Evolutionary conservation across 1,140 invertebrate species (phyloP).

Genomic region (Caenorhabditis remanei): DNA sequence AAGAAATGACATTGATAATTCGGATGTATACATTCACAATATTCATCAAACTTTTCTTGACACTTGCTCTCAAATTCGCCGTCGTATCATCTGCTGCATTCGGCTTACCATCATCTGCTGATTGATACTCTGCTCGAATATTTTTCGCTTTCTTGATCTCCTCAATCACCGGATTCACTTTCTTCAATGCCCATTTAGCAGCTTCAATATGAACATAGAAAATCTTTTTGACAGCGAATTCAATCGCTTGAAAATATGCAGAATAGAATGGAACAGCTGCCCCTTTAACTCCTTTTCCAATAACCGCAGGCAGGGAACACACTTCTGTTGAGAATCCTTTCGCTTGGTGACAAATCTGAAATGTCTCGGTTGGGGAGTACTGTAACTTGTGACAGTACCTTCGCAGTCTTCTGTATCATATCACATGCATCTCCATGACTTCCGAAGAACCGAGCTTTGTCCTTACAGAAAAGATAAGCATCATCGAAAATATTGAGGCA

Average conservation of each 20-base stretch:
- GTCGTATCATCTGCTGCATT: conserved; percentile 47
- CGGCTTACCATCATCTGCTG: conserved; percentile 40
- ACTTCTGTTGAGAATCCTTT: conserved; percentile 21
- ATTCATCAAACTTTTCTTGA: conserved; percentile 42
- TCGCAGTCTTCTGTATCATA: conserved; percentile 40
- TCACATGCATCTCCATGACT: conserved; percentile 28
- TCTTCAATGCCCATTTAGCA: conserved; percentile 11
- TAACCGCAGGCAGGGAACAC: conserved; percentile 20
- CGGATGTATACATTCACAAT: conserved; percentile 30
- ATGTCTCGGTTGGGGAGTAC: background rate
- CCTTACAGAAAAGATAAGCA: conserved; percentile 45
- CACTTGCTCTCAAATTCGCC: conserved; percentile 38
- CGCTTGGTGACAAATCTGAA: conserved; percentile 54
- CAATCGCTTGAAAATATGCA: conserved; percentile 30
- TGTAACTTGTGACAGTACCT: background rate
- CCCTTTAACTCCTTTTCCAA: conserved; percentile 53
- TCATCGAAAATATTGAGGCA: conserved; percentile 57
- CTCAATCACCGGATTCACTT: conserved; percentile 35
- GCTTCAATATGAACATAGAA: conserved; percentile 51
- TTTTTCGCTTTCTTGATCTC: conserved; percentile 41
- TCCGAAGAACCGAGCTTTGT: conserved; percentile 44
- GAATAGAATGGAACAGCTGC: conserved; percentile 55
- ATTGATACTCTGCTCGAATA: conserved; percentile 34
- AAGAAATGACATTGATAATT: conserved; percentile 31
- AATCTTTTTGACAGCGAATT: conserved; percentile 8